Conservation (phyloP, 2,113 vertebrate genomes). For the Myrmophylax atrothorax region DNA sequence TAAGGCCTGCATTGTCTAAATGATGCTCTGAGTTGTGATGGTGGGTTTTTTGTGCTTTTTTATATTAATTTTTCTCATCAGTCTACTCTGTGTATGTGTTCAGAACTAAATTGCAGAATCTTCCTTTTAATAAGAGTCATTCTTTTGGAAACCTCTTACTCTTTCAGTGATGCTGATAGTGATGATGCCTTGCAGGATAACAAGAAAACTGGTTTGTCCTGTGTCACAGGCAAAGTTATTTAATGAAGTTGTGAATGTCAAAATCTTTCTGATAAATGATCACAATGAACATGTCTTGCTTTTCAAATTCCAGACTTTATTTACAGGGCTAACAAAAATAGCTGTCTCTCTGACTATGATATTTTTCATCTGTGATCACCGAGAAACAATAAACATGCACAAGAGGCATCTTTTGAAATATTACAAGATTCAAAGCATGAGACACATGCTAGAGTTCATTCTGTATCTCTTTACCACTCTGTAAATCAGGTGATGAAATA, state of each 20-base stretch:
- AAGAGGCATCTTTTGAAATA: neutral
- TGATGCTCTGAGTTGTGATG: neutral
- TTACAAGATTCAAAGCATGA: neutral
- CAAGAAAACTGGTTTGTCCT: neutral
- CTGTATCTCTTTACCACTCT: neutral
- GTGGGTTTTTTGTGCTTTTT: neutral
- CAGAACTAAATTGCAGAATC: neutral
- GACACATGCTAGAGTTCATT: neutral
- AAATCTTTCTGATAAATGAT: slow-evolving; percentile 9
- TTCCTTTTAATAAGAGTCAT: neutral
- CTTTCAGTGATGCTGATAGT: neutral
- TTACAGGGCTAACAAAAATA: slow-evolving; percentile 23
- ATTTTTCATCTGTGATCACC: neutral
- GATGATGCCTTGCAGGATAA: neutral
- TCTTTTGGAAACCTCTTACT: neutral
- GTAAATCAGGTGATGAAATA: neutral
- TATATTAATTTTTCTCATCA: neutral
- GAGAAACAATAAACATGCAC: neutral
- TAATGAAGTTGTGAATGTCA: slow-evolving; percentile 46
- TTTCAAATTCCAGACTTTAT: slow-evolving; percentile 18
- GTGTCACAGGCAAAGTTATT: neutral
- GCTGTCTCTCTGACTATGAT: neutral
- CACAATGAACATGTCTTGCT: neutral
- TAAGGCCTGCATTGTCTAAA: neutral
- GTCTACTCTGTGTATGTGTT: neutral